These are phyloP conservation scores for Hippoglossus hippoglossus DNA, from an alignment of 2,797 vertebrate genomes.

Conservation along the genomic window DNA sequence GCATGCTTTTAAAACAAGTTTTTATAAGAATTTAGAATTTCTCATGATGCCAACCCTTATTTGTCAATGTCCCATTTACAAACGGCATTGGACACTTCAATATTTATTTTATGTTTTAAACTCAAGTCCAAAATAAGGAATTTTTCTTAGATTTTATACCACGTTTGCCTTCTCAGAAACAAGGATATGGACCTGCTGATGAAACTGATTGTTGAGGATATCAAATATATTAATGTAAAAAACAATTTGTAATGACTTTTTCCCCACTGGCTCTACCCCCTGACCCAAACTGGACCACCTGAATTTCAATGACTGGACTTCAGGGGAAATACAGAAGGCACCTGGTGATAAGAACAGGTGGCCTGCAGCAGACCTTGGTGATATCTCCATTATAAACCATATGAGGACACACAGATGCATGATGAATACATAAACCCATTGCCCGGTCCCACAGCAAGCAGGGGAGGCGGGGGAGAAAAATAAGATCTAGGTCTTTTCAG, in stretches of 20 bases:
- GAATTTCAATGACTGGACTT: constrained; percentile 46
- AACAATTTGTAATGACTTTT: background rate
- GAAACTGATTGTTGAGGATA: background rate
- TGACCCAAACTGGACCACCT: constrained; percentile 28
- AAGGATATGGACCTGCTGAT: too few species aligned
- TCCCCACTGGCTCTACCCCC: constrained; percentile 1
- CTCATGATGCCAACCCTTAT: too few species aligned
- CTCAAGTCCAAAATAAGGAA: too few species aligned
- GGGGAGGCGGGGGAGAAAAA: background rate
- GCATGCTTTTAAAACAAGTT: too few species aligned
- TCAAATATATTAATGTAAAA: background rate
- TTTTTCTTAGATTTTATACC: too few species aligned
- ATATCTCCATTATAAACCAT: constrained; percentile 59
- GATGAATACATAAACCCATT: constrained; percentile 57
- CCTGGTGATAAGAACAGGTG: constrained; percentile 80
- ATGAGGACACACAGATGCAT: constrained; percentile 52
- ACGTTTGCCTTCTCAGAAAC: too few species aligned
- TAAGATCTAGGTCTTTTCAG: constrained; percentile 40
- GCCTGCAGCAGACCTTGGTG: constrained; percentile 51
- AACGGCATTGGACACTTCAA: too few species aligned
- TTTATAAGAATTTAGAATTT: too few species aligned
- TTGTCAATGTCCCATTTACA: too few species aligned
- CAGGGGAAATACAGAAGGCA: constrained; percentile 22
- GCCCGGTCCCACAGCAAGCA: constrained; percentile 23
- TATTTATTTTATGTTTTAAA: too few species aligned